Percentiles rank a stretch among this genome's conserved stretches.
phyloP scores from a whole-genome alignment of 2,113 vertebrate species.

The Engraulis encrasicolus region DNA sequence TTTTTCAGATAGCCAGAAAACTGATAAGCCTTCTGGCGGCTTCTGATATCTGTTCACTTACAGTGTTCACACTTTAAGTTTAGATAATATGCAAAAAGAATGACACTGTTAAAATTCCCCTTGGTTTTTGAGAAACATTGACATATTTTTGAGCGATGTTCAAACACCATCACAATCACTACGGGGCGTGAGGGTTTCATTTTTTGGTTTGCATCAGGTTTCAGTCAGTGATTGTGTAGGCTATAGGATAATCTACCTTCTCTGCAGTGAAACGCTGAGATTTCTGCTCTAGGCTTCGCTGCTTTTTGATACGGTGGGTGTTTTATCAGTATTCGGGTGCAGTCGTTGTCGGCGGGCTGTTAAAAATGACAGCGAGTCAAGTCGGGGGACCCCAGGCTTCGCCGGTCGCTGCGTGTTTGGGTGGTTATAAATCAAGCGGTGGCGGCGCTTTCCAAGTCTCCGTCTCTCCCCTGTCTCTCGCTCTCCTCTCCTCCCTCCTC shows the following conservation, averaged over 20 bases:
- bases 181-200: neutral
- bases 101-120: neutral
- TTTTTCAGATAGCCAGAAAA: neutral
- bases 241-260: neutral
- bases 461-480: constrained; percentile 23
- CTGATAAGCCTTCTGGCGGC: neutral
- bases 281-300: constrained; percentile 35
- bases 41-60: neutral
- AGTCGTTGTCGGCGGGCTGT: constrained; percentile 57
- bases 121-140: neutral
- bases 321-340: constrained; percentile 42
- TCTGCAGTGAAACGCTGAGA: neutral
- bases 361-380: constrained; percentile 60
- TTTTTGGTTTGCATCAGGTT: neutral
- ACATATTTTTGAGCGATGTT: neutral
- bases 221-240: neutral
- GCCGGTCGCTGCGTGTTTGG: constrained; percentile 70
- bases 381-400: constrained; percentile 57
- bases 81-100: neutral
- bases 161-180: neutral
- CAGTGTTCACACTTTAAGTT: too few species aligned
- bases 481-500: neutral
- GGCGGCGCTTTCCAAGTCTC: constrained; percentile 37
- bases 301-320: constrained; percentile 42
- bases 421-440: constrained; percentile 67